A percentile compares a stretch with the other conserved stretches of the same genome.
phyloP scores from a whole-genome alignment of 1,140 invertebrate genomes.

The Thalassaphorura encarpata region DNA sequence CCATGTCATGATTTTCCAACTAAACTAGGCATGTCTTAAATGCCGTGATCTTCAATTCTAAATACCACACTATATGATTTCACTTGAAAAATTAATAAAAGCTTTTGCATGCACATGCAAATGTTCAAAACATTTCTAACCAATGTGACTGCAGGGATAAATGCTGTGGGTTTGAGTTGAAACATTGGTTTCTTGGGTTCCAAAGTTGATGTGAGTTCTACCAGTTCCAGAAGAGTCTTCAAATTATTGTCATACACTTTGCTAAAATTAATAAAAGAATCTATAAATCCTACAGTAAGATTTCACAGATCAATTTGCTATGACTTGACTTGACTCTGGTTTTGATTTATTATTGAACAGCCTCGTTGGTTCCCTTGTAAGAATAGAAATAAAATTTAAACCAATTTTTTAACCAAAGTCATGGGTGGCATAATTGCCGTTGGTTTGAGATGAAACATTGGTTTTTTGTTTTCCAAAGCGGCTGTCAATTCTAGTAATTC shows the following conservation, averaged over 20 bases:
- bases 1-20: too few relatives aligned
- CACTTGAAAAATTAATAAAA: too few relatives aligned
- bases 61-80: too few relatives aligned
- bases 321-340: too few relatives aligned
- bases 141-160: conserved; percentile 35
- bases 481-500: conserved; percentile 28
- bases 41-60: too few relatives aligned
- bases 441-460: conserved; percentile 36
- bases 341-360: too few relatives aligned
- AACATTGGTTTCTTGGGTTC: conserved; percentile 32
- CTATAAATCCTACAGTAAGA: not conserved
- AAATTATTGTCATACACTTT: conserved; percentile 35
- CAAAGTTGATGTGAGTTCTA: conserved; percentile 25
- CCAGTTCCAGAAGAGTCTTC: conserved; percentile 29
- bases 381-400: too few relatives aligned
- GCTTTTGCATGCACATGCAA: not conserved
- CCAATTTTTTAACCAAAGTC: conserved; percentile 33
- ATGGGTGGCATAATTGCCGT: conserved; percentile 35
- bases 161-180: conserved; percentile 37
- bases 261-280: conserved; percentile 12
- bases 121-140: conserved; percentile 16
- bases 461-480: conserved; percentile 25
- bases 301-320: too few relatives aligned
- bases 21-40: too few relatives aligned
- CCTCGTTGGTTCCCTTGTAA: too few relatives aligned